Base-by-base conservation (phyloP, 2,113 vertebrate genomes). In the Eptesicus fuscus region DNA sequence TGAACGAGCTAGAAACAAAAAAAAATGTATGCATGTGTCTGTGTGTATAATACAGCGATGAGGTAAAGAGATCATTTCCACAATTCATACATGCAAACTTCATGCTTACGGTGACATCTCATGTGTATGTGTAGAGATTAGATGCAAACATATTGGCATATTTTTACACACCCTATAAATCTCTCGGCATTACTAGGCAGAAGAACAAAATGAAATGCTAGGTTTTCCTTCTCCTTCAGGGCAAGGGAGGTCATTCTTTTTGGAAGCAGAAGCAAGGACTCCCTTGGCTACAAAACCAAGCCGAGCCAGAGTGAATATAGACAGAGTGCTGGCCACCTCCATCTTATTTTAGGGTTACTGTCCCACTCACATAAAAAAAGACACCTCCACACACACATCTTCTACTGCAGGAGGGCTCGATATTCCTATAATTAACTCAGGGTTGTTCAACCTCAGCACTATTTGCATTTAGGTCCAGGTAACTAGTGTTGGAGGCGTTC, bases 121-220 rank as follows among this genome's bases (percentile, higher is more conserved):
- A 30, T 17, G 79, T 51, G 10, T 37, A 30, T 37, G 40, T 65
- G 18, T 89, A 69, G 86, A 89, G 32, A 70, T 95, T 32, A 80
- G 11, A 91, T 94, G 17, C 25, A 93, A 94, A 86, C 87, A 78
- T 65, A 84, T 93, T 76, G 35, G 13, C 88, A 84, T 93, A 59
- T 87, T 56, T 88, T 95, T 87, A 92, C 65, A 71, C 56, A 71
- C 17, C 25, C n/a, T 93, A 3, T 59, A 80, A 65, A 30, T 77
- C 53, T 87, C 63, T 30, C 63, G 51, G 51, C 65, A 10, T 94
- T 63, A 74, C 78, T 74, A 95, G 12, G 53, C 40, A 95, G 56
- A 86, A 32, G 30, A 35, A 32, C 8, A 79, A 95, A 96, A 95
- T 61, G 69, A 96, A 90, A 70, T 20, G 2, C 7, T 42, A 83